Evolutionary conservation across 2,797 vertebrate genomes (phyloP), one percentile per base, ranked within the genome.

Genomic region (Lepus townsendii): DNA sequence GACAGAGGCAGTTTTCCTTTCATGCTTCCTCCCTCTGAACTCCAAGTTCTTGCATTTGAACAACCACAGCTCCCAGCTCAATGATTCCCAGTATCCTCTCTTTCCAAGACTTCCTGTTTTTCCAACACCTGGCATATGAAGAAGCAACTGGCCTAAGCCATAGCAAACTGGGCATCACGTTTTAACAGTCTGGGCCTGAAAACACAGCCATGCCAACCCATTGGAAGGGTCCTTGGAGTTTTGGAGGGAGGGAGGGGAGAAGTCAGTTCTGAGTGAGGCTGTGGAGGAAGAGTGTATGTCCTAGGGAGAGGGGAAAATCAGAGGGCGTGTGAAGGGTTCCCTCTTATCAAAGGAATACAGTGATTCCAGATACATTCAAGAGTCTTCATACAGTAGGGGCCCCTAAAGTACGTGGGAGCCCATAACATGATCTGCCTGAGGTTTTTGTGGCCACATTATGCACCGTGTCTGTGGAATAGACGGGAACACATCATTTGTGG

Each of bases 21-120:
- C 66, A 4, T 54, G 35, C 68, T 86, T 83, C 88, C 90, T 69
- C 20, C 77, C 72, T 76, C 52, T 75, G 9, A 16, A 38, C 71
- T 35, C 22, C 14, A 16, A 2, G 50, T 20, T 75, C 91, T 80
- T 20, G 24, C 50, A 0, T 71, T 78, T 52, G 50, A 27, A 80
- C 76, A 85, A 35, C 19, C 89, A 71, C 60, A 54, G 7, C 60
- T 65, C 32, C 52, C n/a, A n/a, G 32, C 38, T 42, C 60, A 47
- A 68, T 52, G 52, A 7, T 35, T 86, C 60, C 27, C 0, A 1
- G n/a, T 14, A 24, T 50, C 88, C 30, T 83, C 86, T 42, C 71
- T 89, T 77, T 63, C 90, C 66, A 63, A 78, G 63, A 90, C 35
- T 65, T 95, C 85, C 90, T 88, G 84, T 60, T 78, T 65, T 54